A percentile compares a stretch with the other conserved stretches of the same genome.
phyloP scores from a whole-genome alignment of 2,888 invertebrate species.

The Spicauda simplicius region DNA sequence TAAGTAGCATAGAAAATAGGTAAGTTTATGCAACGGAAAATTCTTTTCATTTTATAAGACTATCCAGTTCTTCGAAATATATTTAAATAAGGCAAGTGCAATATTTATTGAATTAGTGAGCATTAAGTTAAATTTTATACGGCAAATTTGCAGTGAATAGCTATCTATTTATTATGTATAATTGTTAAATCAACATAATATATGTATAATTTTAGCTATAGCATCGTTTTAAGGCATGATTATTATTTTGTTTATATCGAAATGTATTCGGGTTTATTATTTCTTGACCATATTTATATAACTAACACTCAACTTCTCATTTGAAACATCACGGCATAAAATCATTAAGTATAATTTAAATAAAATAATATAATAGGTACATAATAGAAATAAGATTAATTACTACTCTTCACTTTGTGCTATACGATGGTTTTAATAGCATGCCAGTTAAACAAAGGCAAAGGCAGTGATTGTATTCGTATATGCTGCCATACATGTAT shows the following conservation, averaged over 20 bases:
- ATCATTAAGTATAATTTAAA: conserved; percentile 2
- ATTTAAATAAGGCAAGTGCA: too few species aligned
- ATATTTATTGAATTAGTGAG: too few species aligned
- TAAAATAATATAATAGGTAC: background rate
- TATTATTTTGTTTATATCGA: background rate
- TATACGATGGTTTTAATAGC: background rate
- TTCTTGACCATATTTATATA: conserved; percentile 15
- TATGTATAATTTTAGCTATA: conserved; percentile 29
- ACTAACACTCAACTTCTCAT: conserved; percentile 14
- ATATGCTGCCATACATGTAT: background rate
- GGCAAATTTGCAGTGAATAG: background rate
- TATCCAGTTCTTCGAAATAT: too few species aligned
- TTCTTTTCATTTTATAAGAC: too few species aligned
- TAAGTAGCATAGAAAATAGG: too few species aligned
- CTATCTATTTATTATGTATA: background rate
- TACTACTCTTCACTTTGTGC: background rate
- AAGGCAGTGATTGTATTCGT: background rate
- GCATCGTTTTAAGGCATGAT: conserved; percentile 19
- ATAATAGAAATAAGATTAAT: background rate
- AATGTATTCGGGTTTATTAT: conserved; percentile 1
- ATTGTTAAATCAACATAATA: conserved; percentile 16
- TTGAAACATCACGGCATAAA: conserved; percentile 11
- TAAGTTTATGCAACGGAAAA: too few species aligned
- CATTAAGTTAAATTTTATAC: background rate
- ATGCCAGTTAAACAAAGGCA: background rate